Base-by-base conservation (phyloP, 2,113 vertebrate species). In the Tamias sibiricus region DNA sequence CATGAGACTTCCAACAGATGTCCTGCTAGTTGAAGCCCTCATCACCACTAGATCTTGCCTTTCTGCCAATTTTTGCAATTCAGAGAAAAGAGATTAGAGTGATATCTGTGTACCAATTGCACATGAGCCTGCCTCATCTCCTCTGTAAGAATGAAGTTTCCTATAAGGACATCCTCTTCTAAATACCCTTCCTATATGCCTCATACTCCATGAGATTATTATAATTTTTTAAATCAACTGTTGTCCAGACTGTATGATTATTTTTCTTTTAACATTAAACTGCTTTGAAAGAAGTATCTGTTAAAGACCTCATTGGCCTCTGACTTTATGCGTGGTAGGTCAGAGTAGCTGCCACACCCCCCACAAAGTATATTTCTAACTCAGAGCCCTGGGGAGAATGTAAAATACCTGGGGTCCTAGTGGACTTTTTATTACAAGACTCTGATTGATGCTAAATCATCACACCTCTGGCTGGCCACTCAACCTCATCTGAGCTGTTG, bases 61-160 rank as follows among this genome's bases (percentile, higher is more conserved):
- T 42, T 87, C 42, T 96, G 95, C 87, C 92, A 97, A 81, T 9
- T 91, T 95, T 83, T 95, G 87, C 76, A 88, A 77, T 79, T 95
- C 2, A 0, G 54, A 96, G 77, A 75, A 95, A 91, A 89, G 80
- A 93, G 68, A 87, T 87, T 44, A 87, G 71, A 87, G 59, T 80
- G 71, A 64, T 91, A 93, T 82, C 76, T 92, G 26, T 54, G 69
- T 83, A 49, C 69, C 83, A 79, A 1, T 76, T 76, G 42, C 54
- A 71, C 47, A 81, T 8, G 22, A 42, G 32, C 22, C 57, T 44
- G 69, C 28, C 59, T 94, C 75, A 49, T 86, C 28, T 90, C 44
- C 69, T 75, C 22, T 5, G 2, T 84, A 22, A 95, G 80, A 95
- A 94, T 40, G 59, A 49, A 92, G 69, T 32, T 40, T 87, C 74